These are phyloP conservation scores for Antigone vipio DNA, from an alignment of 2,113 vertebrate species.

Conservation along the genomic window DNA sequence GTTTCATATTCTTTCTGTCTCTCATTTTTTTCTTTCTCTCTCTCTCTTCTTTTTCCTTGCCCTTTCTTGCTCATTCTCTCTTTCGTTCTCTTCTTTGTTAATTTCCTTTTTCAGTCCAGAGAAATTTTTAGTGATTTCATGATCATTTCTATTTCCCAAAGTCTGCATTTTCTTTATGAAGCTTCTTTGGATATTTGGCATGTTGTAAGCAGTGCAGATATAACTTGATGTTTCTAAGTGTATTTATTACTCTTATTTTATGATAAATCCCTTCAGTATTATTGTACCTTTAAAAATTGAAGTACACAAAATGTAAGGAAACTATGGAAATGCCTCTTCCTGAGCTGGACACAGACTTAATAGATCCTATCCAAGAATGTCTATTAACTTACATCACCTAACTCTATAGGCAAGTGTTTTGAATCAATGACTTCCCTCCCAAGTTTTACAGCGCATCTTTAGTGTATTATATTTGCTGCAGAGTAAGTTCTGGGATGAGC, in stretches of 20 bases:
- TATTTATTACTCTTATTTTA: conserved; percentile 2
- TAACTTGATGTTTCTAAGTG: conserved; percentile 29
- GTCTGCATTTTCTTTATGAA: conserved; percentile 42
- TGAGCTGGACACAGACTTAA: background rate
- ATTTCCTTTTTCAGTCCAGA: background rate
- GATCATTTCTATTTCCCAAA: conserved; percentile 35
- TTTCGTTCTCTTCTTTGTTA: background rate
- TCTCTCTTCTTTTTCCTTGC: background rate
- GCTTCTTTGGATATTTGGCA: conserved; percentile 39
- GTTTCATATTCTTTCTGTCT: conserved; percentile 46
- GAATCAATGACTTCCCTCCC: background rate
- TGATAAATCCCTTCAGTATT: background rate
- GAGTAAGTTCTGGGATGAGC: background rate
- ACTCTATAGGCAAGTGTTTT: background rate
- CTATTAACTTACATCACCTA: background rate
- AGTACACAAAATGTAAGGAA: background rate
- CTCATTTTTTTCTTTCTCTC: background rate
- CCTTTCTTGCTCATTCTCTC: background rate
- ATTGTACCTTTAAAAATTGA: background rate
- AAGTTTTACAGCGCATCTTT: background rate
- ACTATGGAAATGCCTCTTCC: background rate
- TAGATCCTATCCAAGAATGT: background rate
- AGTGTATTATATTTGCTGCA: background rate
- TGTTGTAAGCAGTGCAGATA: background rate
- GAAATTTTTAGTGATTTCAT: conserved; percentile 40